Conservation (phyloP, 64 coral and sea anemone genomes). For the Montipora cactus region DNA sequence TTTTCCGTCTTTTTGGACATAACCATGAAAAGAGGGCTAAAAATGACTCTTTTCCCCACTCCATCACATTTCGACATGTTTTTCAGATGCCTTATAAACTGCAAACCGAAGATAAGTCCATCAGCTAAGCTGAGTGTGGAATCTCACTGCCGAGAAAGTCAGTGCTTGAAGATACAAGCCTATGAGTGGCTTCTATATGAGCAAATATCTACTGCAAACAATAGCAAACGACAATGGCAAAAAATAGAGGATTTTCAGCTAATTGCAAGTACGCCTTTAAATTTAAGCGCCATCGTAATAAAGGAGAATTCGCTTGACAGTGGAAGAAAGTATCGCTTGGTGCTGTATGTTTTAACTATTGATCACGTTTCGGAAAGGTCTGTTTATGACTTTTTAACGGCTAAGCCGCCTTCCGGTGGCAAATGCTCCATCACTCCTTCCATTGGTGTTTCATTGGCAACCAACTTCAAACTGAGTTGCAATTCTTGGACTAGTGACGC, state of each 20-base stretch:
- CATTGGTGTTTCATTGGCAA: constrained; percentile 1
- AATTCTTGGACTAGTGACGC: not conserved
- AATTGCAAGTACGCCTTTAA: not conserved
- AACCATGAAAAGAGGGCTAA: too few species aligned
- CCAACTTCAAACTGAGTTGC: constrained; percentile 28
- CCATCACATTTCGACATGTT: not conserved
- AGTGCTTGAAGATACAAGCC: not conserved
- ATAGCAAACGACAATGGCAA: not conserved
- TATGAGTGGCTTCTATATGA: constrained; percentile 1
- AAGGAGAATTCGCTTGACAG: not conserved
- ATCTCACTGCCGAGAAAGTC: not conserved
- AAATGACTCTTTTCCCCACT: too few species aligned
- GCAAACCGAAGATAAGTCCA: not conserved
- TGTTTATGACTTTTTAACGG: not conserved
- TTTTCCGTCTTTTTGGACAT: too few species aligned
- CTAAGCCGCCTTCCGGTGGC: not conserved
- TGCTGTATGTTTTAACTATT: not conserved
- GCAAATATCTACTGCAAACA: not conserved
- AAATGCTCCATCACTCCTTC: constrained; percentile 3
- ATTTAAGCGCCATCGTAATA: not conserved
- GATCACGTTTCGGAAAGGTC: not conserved
- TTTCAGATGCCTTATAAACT: constrained; percentile 32
- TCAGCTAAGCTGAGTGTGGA: constrained; percentile 8
- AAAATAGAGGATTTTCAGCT: not conserved
- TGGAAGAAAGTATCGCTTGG: constrained; percentile 1